Percentiles rank a stretch among this genome's conserved stretches.
Conservation (phyloP, 2,113 vertebrate species). For the Microtus oregoni region DNA sequence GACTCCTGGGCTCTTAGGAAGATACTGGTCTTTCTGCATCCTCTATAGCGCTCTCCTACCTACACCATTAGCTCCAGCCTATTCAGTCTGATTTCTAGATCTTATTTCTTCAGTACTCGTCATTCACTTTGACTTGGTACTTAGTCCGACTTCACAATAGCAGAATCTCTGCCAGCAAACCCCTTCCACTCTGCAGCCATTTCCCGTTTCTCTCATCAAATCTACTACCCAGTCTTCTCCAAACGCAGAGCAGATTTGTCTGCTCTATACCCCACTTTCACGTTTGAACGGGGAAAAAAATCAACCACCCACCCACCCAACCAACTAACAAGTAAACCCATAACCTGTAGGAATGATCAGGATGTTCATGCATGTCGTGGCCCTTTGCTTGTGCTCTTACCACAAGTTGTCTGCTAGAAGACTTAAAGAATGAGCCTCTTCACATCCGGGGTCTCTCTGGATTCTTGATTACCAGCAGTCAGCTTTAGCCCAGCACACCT, state of each 20-base stretch:
- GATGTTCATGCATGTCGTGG: neutral
- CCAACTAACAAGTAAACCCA: neutral
- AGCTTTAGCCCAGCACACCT: neutral
- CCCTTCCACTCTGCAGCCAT: neutral
- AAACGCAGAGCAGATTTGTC: conserved; percentile 3
- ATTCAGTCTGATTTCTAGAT: neutral
- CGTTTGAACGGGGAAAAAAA: neutral
- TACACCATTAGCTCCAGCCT: neutral
- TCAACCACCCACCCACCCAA: no score
- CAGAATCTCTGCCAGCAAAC: neutral
- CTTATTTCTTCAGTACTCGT: neutral
- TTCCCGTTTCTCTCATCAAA: neutral
- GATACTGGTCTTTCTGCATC: neutral
- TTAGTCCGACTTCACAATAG: neutral
- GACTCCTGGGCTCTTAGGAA: neutral
- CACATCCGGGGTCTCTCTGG: neutral
- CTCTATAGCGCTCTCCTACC: neutral
- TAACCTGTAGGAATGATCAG: conserved; percentile 18
- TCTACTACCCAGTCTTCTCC: neutral
- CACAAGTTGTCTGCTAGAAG: neutral
- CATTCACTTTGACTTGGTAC: neutral
- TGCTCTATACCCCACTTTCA: neutral
- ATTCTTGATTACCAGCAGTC: neutral
- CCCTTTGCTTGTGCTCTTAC: neutral
- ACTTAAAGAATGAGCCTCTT: neutral